Percentiles rank a stretch among this genome's conserved stretches.
phyloP scores from a whole-genome alignment of 2,797 vertebrate species.

The Myotis planiceps region DNA sequence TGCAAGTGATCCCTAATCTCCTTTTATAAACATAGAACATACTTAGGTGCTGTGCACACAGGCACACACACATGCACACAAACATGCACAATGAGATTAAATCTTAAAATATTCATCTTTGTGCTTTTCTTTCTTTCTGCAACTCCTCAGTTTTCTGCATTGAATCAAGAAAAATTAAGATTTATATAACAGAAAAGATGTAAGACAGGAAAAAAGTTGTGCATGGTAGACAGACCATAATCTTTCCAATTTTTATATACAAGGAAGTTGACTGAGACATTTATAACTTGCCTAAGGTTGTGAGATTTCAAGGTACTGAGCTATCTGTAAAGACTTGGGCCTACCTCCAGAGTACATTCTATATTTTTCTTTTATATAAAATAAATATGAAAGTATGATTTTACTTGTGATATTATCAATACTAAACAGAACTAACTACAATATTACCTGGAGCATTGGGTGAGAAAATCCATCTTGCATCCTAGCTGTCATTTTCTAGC shows the following conservation, averaged over 20 bases:
- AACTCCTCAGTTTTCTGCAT: background rate
- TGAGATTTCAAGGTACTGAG: background rate
- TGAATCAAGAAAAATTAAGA: background rate
- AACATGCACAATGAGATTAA: background rate
- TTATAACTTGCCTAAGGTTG: background rate
- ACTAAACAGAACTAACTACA: background rate
- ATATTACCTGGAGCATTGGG: background rate
- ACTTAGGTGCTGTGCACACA: background rate
- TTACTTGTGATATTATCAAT: background rate
- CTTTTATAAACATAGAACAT: background rate
- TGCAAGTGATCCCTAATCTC: background rate
- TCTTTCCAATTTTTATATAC: background rate
- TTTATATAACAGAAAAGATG: background rate
- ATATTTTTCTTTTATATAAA: background rate
- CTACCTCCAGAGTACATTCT: background rate
- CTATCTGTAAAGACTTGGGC: background rate
- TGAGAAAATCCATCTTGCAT: background rate
- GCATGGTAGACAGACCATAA: background rate
- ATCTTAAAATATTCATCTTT: background rate
- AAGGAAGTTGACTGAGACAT: background rate
- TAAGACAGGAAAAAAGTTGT: background rate
- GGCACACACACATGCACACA: background rate
- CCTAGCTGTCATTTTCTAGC: background rate
- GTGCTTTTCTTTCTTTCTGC: background rate
- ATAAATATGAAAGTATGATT: background rate